A percentile compares a stretch with the other conserved stretches of the same genome.
These are phyloP conservation scores for Xanthia togata DNA, from an alignment of 2,888 invertebrate genomes.

Conservation along the genomic window DNA sequence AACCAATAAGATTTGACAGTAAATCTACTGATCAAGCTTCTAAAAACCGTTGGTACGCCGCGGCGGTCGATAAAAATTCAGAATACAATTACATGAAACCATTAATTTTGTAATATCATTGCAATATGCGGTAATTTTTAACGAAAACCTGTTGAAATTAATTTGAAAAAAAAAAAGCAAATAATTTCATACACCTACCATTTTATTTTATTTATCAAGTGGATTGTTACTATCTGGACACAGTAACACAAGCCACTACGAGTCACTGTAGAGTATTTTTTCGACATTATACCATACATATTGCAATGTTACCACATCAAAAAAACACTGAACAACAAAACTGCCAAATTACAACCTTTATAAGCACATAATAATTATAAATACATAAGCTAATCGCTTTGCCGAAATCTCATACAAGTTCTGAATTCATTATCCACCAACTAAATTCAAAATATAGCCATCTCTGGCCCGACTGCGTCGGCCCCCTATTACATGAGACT, in stretches of 20 bases:
- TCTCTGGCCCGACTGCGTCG: background rate
- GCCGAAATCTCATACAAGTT: constrained; percentile 40
- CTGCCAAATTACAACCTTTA: constrained; percentile 39
- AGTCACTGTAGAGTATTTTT: background rate
- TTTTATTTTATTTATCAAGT: background rate
- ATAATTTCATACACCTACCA: background rate
- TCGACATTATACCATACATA: constrained; percentile 9
- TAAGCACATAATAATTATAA: constrained; percentile 47
- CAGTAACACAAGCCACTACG: background rate
- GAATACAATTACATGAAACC: background rate
- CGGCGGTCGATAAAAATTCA: background rate
- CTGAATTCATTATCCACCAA: background rate
- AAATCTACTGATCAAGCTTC: too few relatives aligned
- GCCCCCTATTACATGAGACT: too few relatives aligned
- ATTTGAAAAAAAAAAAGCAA: too few relatives aligned
- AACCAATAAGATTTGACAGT: background rate
- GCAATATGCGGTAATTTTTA: constrained; percentile 11
- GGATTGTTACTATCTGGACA: background rate
- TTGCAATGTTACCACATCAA: constrained; percentile 15
- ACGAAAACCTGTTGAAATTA: too few relatives aligned
- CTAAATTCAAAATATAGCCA: background rate
- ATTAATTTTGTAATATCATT: constrained; percentile 2
- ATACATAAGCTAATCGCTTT: constrained; percentile 44
- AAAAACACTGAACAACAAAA: constrained; percentile 13
- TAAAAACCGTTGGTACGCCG: too few relatives aligned